phyloP scores from a whole-genome alignment of 2,888 invertebrate species.

The Archaeoteleia sp. region DNA sequence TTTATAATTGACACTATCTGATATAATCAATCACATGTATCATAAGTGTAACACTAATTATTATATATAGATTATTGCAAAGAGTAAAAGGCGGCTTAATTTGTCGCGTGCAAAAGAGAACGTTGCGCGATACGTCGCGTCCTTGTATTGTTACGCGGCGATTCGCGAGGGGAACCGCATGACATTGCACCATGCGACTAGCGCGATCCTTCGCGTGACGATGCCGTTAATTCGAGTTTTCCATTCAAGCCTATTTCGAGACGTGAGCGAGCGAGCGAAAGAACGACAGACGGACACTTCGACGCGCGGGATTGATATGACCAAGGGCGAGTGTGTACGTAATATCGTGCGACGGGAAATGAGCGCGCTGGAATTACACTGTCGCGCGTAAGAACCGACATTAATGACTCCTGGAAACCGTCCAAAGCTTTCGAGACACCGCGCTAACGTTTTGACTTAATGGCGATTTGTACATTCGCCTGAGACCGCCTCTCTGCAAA shows the following conservation, averaged over 20 bases:
- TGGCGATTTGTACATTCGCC: too few relatives aligned
- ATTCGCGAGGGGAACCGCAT: conserved; percentile 28
- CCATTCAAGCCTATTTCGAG: conserved; percentile 34
- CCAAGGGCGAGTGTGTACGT: conserved; percentile 17
- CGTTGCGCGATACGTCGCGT: conserved; percentile 43
- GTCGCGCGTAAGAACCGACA: background rate
- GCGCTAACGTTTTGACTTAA: too few relatives aligned
- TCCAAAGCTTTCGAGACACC: conserved; percentile 1
- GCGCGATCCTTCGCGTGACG: conserved; percentile 47
- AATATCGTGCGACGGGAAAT: background rate
- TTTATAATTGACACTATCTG: too few relatives aligned
- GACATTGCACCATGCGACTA: conserved; percentile 43
- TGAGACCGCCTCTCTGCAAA: too few relatives aligned
- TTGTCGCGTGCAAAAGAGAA: conserved; percentile 52
- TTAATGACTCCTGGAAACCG: background rate
- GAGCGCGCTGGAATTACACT: background rate
- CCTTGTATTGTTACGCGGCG: conserved; percentile 37
- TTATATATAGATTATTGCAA: too few relatives aligned
- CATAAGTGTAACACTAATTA: too few relatives aligned
- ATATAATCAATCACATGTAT: too few relatives aligned
- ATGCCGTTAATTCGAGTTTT: conserved; percentile 27
- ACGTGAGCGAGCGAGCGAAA: background rate
- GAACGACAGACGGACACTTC: conserved; percentile 1
- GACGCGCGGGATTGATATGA: conserved; percentile 19
- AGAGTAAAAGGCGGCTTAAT: conserved; percentile 58